Conservation (phyloP, 1,140 invertebrate genomes). For the Drosophila navojoa region DNA sequence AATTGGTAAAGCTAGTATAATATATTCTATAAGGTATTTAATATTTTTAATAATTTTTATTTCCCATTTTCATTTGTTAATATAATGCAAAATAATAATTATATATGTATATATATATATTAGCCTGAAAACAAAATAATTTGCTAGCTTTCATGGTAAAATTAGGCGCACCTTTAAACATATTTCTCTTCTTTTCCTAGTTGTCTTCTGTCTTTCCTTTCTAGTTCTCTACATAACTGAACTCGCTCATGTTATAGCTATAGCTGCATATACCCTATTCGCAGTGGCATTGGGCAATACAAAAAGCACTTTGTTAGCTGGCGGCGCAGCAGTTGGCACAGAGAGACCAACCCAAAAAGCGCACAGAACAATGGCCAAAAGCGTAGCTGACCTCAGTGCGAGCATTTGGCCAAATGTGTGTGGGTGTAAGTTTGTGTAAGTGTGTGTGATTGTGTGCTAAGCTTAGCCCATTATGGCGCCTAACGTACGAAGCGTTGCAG, state of each 20-base stretch:
- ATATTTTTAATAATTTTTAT: no score
- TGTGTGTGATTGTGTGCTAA: constrained; percentile 50
- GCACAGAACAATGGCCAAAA: constrained; percentile 50
- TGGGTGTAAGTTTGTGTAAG: constrained; percentile 6
- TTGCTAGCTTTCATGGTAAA: no score
- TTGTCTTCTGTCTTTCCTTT: no score
- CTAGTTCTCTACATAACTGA: no score
- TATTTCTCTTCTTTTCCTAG: not conserved
- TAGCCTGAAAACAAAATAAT: no score
- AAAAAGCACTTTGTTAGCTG: constrained; percentile 12
- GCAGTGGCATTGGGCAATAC: constrained; percentile 5
- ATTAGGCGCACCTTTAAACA: no score
- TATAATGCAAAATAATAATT: no score
- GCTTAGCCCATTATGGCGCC: constrained; percentile 76
- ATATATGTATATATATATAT: no score
- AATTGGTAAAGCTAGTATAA: no score
- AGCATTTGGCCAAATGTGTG: constrained; percentile 17
- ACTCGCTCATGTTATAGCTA: no score
- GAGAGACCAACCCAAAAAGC: constrained; percentile 29
- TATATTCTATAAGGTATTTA: no score
- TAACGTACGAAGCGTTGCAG: constrained; percentile 59
- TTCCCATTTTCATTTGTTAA: no score
- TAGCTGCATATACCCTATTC: constrained; percentile 20
- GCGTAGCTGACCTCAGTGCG: constrained; percentile 60
- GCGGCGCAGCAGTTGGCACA: constrained; percentile 11